Evolutionary conservation across 2,888 invertebrate species (phyloP).

Genomic region (Dendrolimus houi): DNA sequence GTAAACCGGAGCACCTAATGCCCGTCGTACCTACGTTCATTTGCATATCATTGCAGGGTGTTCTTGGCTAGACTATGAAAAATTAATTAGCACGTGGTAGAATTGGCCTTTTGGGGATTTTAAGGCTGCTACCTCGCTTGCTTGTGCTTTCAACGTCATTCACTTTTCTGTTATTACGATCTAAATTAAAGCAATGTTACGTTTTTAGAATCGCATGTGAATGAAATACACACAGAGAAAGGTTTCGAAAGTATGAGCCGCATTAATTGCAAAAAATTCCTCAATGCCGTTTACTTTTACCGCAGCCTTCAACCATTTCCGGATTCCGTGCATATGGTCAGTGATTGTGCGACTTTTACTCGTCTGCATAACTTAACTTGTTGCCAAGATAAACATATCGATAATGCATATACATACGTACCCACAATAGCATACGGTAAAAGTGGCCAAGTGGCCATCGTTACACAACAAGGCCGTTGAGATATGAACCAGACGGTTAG

Average conservation of each 20-base stretch:
- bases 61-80: constrained; percentile 45
- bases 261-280: neutral
- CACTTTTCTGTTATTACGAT: neutral
- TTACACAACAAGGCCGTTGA: neutral
- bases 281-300: neutral
- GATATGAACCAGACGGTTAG: neutral
- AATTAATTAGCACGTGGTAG: constrained; percentile 45
- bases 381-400: constrained; percentile 10
- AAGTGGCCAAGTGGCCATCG: neutral
- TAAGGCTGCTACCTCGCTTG: neutral
- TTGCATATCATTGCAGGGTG: constrained; percentile 41
- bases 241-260: neutral
- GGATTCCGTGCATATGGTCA: neutral
- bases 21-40: constrained; percentile 34
- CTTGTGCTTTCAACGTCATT: neutral
- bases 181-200: neutral
- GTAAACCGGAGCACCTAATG: constrained; percentile 37
- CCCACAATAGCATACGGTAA: neutral
- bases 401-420: constrained; percentile 1
- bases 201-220: neutral
- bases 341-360: neutral
- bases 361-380: neutral
- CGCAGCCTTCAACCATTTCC: neutral
- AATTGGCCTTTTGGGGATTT: neutral
- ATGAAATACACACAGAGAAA: neutral